Percentiles rank a stretch among this genome's conserved stretches.
phyloP scores from a whole-genome alignment of 2,113 vertebrate species.

The Antechinus stuartii region DNA sequence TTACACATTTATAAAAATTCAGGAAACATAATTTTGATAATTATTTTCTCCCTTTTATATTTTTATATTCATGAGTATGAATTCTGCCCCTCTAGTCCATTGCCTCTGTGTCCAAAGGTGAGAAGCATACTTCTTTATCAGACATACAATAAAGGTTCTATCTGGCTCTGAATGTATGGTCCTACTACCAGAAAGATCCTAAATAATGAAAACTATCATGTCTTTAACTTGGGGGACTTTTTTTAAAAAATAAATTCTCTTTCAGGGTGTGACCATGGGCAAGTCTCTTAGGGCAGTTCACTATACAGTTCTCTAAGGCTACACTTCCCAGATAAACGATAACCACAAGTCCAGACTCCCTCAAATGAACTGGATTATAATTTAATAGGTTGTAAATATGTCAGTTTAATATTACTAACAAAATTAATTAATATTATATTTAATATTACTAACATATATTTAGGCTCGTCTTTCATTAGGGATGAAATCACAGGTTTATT shows the following conservation, averaged over 20 bases:
- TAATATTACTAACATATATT: too few relatives aligned
- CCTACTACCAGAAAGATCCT: background rate
- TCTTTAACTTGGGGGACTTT: background rate
- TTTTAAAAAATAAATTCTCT: background rate
- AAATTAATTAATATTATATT: background rate
- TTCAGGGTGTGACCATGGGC: background rate
- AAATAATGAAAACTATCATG: background rate
- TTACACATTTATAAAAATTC: background rate
- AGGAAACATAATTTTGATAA: background rate
- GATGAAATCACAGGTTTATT: too few relatives aligned
- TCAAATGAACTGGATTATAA: background rate
- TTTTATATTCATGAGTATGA: background rate
- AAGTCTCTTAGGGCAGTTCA: background rate
- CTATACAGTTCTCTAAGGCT: background rate
- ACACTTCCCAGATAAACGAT: too few relatives aligned
- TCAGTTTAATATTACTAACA: background rate
- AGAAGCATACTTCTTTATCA: background rate
- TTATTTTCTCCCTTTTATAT: background rate
- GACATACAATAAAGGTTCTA: background rate
- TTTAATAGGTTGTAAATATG: background rate
- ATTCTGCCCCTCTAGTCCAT: background rate
- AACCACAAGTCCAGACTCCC: background rate
- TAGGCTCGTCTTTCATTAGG: too few relatives aligned
- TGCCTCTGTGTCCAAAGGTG: background rate
- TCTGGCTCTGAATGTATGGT: background rate